Percentiles rank a stretch among this genome's conserved stretches.
Evolutionary conservation across 2,113 vertebrate genomes (phyloP).

Genomic region (Hippoglossus stenolepis): DNA sequence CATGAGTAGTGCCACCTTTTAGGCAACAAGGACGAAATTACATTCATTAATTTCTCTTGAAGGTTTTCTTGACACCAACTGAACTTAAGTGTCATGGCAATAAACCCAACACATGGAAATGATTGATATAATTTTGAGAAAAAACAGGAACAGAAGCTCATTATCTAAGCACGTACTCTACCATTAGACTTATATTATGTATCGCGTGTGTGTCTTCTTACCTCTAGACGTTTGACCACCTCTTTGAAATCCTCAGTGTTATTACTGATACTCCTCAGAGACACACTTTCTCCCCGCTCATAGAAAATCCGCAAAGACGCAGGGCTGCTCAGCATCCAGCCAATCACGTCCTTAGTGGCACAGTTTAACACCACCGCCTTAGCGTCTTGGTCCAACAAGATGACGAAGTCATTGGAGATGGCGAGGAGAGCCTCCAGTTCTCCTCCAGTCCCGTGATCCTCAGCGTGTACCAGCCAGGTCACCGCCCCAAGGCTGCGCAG

Average conservation of each 20-base stretch:
- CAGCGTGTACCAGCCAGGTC: conserved; percentile 90
- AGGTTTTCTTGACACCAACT: too few species aligned
- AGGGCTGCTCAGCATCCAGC: conserved; percentile 93
- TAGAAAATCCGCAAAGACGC: conserved; percentile 95
- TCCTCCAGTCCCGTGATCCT: conserved; percentile 92
- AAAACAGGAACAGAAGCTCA: too few species aligned
- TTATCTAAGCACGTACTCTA: too few species aligned
- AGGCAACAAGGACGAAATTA: too few species aligned
- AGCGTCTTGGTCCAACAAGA: conserved; percentile 93
- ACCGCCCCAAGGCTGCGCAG: conserved; percentile 92
- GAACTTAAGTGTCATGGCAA: too few species aligned
- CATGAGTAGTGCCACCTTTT: too few species aligned
- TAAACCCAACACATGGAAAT: too few species aligned
- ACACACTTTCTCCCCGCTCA: conserved; percentile 92
- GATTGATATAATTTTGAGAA: too few species aligned
- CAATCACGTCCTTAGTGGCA: conserved; percentile 94
- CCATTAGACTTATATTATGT: too few species aligned
- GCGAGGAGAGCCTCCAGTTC: conserved; percentile 93
- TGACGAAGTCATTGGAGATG: conserved; percentile 93
- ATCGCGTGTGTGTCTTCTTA: conserved; percentile 72
- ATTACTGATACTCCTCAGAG: conserved; percentile 90
- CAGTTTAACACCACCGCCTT: conserved; percentile 97
- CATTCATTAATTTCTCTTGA: too few species aligned
- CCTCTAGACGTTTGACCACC: conserved; percentile 96
- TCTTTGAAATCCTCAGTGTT: conserved; percentile 96